Evolutionary conservation across 2,113 vertebrate genomes (phyloP).

Genomic region (Oplegnathus fasciatus): DNA sequence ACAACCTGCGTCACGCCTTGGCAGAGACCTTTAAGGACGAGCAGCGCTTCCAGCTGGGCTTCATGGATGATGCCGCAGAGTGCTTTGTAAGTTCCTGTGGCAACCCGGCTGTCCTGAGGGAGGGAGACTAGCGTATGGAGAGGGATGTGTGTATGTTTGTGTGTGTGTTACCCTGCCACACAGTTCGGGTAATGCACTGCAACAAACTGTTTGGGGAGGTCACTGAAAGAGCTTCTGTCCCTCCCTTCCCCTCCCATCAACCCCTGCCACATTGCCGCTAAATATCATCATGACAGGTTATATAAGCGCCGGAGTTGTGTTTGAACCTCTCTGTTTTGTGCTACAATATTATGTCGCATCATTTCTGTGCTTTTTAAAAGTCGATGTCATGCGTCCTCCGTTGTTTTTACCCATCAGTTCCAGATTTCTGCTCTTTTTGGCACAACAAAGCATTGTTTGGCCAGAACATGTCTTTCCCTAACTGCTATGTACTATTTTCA

Average conservation of each 20-base stretch:
- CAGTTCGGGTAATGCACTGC: constrained; percentile 44
- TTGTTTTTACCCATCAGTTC: constrained; percentile 1
- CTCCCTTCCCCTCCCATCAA: constrained; percentile 65
- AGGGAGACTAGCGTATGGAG: background rate
- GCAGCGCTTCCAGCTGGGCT: constrained; percentile 97
- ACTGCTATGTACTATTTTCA: constrained; percentile 18
- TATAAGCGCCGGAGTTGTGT: constrained; percentile 60
- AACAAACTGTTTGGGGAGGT: constrained; percentile 79
- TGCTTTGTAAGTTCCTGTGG: constrained; percentile 93
- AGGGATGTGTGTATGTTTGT: constrained; percentile 38
- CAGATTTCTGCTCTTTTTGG: constrained; percentile 11
- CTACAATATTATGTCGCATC: constrained; percentile 25
- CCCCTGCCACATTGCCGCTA: constrained; percentile 63
- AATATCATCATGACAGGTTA: constrained; percentile 79
- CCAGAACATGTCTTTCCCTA: constrained; percentile 5
- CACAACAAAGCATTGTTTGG: background rate
- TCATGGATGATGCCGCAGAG: constrained; percentile 98
- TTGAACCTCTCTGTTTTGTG: constrained; percentile 45
- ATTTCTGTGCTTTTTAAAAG: constrained; percentile 32
- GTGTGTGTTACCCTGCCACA: constrained; percentile 36
- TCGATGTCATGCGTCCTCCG: constrained; percentile 2
- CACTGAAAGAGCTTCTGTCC: constrained; percentile 74
- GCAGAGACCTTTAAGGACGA: constrained; percentile 98
- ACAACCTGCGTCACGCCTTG: constrained; percentile 94
- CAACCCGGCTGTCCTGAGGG: constrained; percentile 44